Evolutionary conservation across 2,797 vertebrate species (phyloP), one percentile per base, ranked within the genome.

Genomic region (Dryobates pubescens): DNA sequence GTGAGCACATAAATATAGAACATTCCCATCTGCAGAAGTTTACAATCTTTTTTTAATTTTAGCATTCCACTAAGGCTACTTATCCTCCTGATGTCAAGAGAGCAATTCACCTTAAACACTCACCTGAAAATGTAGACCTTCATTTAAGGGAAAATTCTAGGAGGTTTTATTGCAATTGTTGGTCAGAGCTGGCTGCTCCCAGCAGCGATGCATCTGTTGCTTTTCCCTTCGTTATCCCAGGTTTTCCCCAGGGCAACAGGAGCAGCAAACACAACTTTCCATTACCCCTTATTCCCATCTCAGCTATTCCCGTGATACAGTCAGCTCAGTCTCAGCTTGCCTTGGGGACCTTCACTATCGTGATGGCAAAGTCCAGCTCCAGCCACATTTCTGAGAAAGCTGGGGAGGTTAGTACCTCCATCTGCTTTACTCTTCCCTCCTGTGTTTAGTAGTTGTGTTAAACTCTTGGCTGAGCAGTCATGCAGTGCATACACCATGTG

Each of bases 151-250:
- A 19, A 89, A 29, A 85, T 15, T 24, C 34, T 10, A 1, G 19
- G 13, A 34, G 3, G 2, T 38, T 34, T 70, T n/a, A n/a, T 30
- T 36, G 23, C 57, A 54, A 0, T 0, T 14, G 26, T 10, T 59
- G 38, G 29, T 43, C 47, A 62, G 77, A 82, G 45, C 24, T 56
- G 32, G 58, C 70, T 73, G 41, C 34, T 81, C 26, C 34, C n/a
- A n/a, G 57, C 0, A 0, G 3, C 36, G 29, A 58, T 19, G 27
- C 13, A 49, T 32, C 36, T 81, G 36, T 5, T 62, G 26, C 51
- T 93, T 51, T 17, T 10, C 24, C 36, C 14, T 59, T 13, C 19
- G 3, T 23, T 86, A 41, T 43, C 62, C 45, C 23, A 32, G 26
- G 12, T 69, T 58, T 87, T 32, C 47, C 47, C 34, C 41, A 47